Conservation (phyloP, 1,140 invertebrate species). For the Chironomus tepperi region DNA sequence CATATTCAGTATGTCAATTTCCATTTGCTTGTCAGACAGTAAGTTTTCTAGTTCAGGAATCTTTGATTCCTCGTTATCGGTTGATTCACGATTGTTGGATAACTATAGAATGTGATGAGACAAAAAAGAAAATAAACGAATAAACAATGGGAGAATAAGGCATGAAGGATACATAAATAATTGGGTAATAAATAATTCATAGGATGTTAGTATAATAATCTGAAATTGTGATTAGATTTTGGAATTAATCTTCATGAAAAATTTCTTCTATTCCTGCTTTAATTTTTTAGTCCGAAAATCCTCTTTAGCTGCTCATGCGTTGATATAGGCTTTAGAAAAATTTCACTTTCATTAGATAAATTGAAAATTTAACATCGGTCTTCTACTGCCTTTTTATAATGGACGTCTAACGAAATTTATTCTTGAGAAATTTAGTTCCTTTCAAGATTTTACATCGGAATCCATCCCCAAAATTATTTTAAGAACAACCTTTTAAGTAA, state of each 20-base stretch:
- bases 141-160: neutral
- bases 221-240: neutral
- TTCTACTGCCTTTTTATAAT: no score
- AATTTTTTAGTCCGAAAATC: no score
- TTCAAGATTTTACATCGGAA: no score
- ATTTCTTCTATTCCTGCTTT: neutral
- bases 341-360: no score
- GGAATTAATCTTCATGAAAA: neutral
- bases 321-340: no score
- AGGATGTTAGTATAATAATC: no score
- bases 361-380: no score
- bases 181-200: neutral
- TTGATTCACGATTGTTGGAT: conserved; percentile 40
- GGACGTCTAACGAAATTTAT: no score
- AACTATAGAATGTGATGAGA: conserved; percentile 26
- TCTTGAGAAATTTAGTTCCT: no score
- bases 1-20: conserved; percentile 69
- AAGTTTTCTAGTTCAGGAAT: conserved; percentile 55
- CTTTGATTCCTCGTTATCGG: conserved; percentile 39
- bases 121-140: neutral
- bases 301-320: neutral
- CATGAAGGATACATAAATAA: no score
- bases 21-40: conserved; percentile 70
- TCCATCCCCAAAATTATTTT: no score
- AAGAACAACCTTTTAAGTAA: no score